These are phyloP conservation scores for Zaprionus camerounensis DNA, from an alignment of 1,140 invertebrate genomes.

Conservation along the genomic window DNA sequence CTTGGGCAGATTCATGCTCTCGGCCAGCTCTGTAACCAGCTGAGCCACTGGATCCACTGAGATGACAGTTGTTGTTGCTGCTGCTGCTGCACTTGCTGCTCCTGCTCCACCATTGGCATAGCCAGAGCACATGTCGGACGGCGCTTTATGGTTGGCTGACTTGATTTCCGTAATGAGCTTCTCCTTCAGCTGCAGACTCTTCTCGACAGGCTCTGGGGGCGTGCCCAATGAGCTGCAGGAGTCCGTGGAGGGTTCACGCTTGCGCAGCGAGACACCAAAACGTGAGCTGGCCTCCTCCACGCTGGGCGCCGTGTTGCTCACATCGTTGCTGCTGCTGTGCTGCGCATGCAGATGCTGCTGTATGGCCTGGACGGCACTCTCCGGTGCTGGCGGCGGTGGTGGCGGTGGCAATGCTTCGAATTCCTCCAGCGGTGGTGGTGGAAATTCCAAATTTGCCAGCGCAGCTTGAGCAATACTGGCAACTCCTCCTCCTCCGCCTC, in stretches of 20 bases:
- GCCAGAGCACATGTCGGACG: constrained; percentile 56
- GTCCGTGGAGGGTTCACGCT: constrained; percentile 87
- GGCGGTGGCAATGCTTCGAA: constrained; percentile 84
- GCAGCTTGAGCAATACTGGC: constrained; percentile 84
- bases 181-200: constrained; percentile 87
- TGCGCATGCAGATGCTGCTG: constrained; percentile 74
- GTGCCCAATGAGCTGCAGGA: constrained; percentile 85
- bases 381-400: constrained; percentile 77
- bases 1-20: constrained; percentile 86
- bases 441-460: constrained; percentile 93
- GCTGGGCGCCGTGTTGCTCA: constrained; percentile 87
- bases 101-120: constrained; percentile 52
- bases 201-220: constrained; percentile 72
- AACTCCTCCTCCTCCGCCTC: constrained; percentile 74
- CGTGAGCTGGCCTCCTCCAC: constrained; percentile 89
- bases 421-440: constrained; percentile 89
- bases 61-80: constrained; percentile 11
- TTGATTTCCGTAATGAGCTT: constrained; percentile 93
- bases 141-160: constrained; percentile 86
- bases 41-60: constrained; percentile 90
- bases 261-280: constrained; percentile 89
- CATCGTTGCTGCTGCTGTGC: constrained; percentile 85
- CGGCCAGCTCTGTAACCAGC: constrained; percentile 90
- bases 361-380: constrained; percentile 69
- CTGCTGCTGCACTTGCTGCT: constrained; percentile 33